Conservation (phyloP, 2,888 invertebrate genomes). For the Meteorus colon region DNA sequence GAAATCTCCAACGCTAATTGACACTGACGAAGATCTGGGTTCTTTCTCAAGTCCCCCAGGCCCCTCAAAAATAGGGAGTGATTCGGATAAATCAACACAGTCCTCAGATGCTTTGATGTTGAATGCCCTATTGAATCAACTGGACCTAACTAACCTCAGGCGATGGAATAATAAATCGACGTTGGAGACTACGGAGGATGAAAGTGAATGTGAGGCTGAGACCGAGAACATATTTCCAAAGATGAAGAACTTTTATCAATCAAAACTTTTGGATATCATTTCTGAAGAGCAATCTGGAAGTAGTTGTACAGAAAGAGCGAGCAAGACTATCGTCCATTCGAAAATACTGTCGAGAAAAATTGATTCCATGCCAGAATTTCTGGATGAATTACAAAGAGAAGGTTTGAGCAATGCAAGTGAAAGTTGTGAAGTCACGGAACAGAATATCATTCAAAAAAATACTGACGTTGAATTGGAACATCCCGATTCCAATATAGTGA, state of each 20-base stretch:
- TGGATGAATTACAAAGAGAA: neutral
- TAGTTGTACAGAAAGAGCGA: slow-evolving; percentile 54
- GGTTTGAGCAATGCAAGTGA: neutral
- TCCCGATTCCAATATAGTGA: neutral
- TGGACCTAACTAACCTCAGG: slow-evolving; percentile 48
- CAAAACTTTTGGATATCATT: slow-evolving; percentile 61
- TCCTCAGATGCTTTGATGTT: slow-evolving; percentile 56
- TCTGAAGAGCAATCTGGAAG: slow-evolving; percentile 62
- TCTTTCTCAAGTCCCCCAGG: slow-evolving; percentile 52
- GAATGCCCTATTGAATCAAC: slow-evolving; percentile 53
- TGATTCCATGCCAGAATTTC: neutral
- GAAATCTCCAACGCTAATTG: slow-evolving; percentile 35
- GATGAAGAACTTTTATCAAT: slow-evolving; percentile 50
- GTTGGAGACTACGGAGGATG: slow-evolving; percentile 17
- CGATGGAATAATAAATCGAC: slow-evolving; percentile 12
- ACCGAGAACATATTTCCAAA: slow-evolving; percentile 38
- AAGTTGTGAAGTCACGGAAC: neutral
- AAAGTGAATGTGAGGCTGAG: slow-evolving; percentile 40
- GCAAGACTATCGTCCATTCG: neutral
- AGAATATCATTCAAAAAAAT: slow-evolving; percentile 37
- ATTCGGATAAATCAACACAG: slow-evolving; percentile 55
- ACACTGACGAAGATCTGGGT: slow-evolving; percentile 48
- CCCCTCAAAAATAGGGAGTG: slow-evolving; percentile 52
- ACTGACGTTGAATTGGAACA: neutral
- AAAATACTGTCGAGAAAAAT: neutral